These are phyloP conservation scores for Volucella zonaria DNA, from an alignment of 2,888 invertebrate genomes.

Conservation along the genomic window DNA sequence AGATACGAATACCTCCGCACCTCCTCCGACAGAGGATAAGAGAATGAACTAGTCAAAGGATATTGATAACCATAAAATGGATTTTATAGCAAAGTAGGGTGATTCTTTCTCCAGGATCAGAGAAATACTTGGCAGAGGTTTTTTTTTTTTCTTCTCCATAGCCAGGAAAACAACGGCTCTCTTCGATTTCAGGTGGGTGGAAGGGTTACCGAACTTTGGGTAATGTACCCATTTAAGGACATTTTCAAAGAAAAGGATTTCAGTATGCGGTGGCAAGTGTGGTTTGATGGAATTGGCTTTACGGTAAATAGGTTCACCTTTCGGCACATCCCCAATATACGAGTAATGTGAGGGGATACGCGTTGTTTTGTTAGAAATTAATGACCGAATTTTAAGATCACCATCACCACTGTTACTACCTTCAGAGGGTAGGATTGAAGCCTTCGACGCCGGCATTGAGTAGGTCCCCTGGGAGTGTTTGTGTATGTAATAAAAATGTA, in stretches of 20 bases:
- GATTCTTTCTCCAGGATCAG: conserved; percentile 47
- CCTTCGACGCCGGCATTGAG: conserved; percentile 37
- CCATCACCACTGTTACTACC: conserved; percentile 32
- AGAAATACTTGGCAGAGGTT: conserved; percentile 5
- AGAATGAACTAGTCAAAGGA: conserved; percentile 45
- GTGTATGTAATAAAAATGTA: conserved; percentile 57
- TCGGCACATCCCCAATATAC: conserved; percentile 53
- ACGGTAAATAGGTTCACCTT: conserved; percentile 70
- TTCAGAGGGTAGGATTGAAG: conserved; percentile 36
- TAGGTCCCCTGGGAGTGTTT: conserved; percentile 44
- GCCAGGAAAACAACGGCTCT: neutral
- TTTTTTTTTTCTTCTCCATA: neutral
- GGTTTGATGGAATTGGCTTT: conserved; percentile 69
- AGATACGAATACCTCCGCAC: neutral
- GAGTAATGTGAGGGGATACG: conserved; percentile 55
- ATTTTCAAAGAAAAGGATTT: conserved; percentile 34
- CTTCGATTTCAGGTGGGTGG: neutral
- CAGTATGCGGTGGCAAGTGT: conserved; percentile 38
- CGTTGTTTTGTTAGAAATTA: conserved; percentile 67
- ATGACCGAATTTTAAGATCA: conserved; percentile 73
- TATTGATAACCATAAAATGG: conserved; percentile 63
- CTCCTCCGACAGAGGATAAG: conserved; percentile 3
- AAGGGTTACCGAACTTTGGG: conserved; percentile 11
- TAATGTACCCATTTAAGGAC: conserved; percentile 53
- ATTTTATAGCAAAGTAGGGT: conserved; percentile 50